These are phyloP conservation scores for Chymomyza fuscimana DNA, from an alignment of 2,888 invertebrate species.

Conservation along the genomic window DNA sequence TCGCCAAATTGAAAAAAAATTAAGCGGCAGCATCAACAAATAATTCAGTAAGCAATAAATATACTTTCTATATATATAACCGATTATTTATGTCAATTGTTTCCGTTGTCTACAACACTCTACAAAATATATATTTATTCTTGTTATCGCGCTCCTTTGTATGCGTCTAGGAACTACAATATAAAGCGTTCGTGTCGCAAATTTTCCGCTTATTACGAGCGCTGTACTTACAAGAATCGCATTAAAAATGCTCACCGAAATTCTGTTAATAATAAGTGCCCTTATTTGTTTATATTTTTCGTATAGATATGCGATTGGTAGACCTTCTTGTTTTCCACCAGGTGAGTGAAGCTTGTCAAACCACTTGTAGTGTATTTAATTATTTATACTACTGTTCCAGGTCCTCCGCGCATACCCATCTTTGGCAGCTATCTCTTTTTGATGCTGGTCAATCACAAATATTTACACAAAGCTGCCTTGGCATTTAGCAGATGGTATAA, in stretches of 20 bases:
- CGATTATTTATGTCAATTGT: background rate
- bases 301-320: conserved; percentile 79
- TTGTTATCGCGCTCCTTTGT: background rate
- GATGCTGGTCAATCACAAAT: conserved; percentile 81
- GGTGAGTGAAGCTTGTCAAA: conserved; percentile 78
- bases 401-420: conserved; percentile 83
- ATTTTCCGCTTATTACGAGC: conserved; percentile 34
- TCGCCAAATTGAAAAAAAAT: background rate
- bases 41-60: background rate
- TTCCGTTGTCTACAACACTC: background rate
- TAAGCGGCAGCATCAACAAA: conserved; percentile 38
- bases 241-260: conserved; percentile 71
- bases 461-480: conserved; percentile 81
- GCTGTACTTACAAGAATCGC: conserved; percentile 19
- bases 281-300: conserved; percentile 77
- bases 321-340: conserved; percentile 82
- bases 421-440: conserved; percentile 84
- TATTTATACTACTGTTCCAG: conserved; percentile 75
- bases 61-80: background rate
- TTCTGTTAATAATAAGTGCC: conserved; percentile 75
- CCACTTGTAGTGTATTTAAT: background rate
- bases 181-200: conserved; percentile 21
- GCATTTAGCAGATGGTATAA: conserved; percentile 82
- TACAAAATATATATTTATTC: background rate
- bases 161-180: background rate